Evolutionary conservation across 2,113 vertebrate genomes (phyloP).

Genomic region (Albula goreensis): DNA sequence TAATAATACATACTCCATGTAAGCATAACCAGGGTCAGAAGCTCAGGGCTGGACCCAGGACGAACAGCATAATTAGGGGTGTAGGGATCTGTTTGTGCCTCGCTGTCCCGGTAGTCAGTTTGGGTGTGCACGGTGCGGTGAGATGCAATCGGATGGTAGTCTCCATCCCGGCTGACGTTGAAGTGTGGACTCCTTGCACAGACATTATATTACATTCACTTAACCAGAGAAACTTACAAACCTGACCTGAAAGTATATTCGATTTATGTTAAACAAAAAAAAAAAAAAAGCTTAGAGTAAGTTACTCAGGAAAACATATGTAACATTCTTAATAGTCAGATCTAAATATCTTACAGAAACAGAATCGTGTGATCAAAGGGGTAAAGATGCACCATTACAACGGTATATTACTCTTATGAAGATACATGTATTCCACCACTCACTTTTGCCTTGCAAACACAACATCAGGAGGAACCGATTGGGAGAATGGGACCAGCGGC

Average conservation of each 20-base stretch:
- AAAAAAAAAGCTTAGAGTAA: no score
- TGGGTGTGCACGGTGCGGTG: constrained; percentile 78
- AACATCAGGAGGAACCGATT: constrained; percentile 59
- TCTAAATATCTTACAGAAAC: neutral
- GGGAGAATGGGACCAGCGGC: constrained; percentile 66
- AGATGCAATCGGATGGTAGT: constrained; percentile 19
- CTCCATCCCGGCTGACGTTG: neutral
- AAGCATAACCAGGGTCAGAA: constrained; percentile 81
- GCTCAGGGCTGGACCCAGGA: constrained; percentile 77
- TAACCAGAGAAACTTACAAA: neutral
- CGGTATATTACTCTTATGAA: neutral
- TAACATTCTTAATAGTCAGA: no score
- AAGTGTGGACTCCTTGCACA: constrained; percentile 45
- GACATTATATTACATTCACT: neutral
- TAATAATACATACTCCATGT: constrained; percentile 77
- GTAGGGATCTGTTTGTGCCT: constrained; percentile 90
- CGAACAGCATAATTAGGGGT: constrained; percentile 78
- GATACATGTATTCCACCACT: constrained; percentile 50
- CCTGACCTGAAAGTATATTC: no score
- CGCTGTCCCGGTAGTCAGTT: constrained; percentile 91
- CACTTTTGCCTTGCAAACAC: constrained; percentile 66
- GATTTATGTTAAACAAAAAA: no score
- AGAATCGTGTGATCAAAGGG: neutral
- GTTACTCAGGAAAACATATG: no score
- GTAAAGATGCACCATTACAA: neutral